Evolutionary conservation across 2,888 invertebrate species (phyloP), one percentile per base, ranked within the genome.

Genomic region (Gnatocerus cornutus): DNA sequence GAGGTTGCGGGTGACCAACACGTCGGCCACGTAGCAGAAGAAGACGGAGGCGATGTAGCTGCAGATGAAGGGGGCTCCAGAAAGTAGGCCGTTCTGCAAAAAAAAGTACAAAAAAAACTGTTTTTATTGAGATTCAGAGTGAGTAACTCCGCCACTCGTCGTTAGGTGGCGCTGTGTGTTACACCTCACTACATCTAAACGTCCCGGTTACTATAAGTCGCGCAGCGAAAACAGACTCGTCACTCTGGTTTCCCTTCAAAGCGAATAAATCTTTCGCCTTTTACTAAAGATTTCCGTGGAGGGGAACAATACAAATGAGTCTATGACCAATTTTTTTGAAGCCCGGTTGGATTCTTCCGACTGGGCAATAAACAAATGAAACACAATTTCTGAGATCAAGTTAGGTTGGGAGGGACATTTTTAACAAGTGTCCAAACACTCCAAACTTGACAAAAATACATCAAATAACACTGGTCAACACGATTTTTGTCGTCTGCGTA

Each of bases 201-300:
- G 1, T n/a, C 7, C 9, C 2, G 1, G n/a, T 9, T 1, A 9
- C 2, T 1, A 1, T 9, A 9, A 7, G 9, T 21, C 2, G 27
- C 21, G 9, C 1, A 7, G 1, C 7, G 21, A 21, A 21, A 21
- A n/a, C n/a, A n/a, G n/a, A n/a, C n/a, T n/a, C 52, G 68, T 46
- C 30, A 69, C 69, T 69, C 69, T 69, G 69, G 69, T 69, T 56
- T 68, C 62, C 43, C 68, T 68, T 62, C 68, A 56, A 67, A 53
- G 67, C 67, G 67, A 67, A 67, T 67, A 67, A 67, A 91, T 90
- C 90, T 90, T 91, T 91, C 90, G 90, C 90, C 90, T 90, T 90
- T 91, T 90, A 90, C 90, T 91, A 90, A 90, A 90, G 90, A 90
- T 91, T 90, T 90, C 90, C 90, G 90, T 90, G 90, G 90, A 89